Conservation (phyloP, 2,888 invertebrate species). For the Linyphia triangularis region DNA sequence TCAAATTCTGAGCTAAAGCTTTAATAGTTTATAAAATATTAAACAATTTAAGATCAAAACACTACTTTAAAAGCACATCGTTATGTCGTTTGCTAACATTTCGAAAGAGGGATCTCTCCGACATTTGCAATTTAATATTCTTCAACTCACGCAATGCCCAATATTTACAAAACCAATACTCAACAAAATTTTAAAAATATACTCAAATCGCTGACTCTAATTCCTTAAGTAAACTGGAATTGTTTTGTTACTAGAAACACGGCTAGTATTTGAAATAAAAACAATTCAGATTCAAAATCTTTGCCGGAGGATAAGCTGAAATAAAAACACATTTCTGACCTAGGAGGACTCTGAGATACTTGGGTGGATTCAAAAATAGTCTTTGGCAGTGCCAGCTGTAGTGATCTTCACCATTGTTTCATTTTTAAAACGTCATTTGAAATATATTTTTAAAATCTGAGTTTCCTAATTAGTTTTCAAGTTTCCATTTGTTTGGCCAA, state of each 20-base stretch:
- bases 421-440: not conserved
- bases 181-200: too few species aligned
- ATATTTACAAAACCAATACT: too few species aligned
- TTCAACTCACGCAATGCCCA: too few species aligned
- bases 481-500: not conserved
- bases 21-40: too few species aligned
- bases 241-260: constrained; percentile 13
- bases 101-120: too few species aligned
- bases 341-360: not conserved
- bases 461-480: not conserved
- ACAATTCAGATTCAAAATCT: not conserved
- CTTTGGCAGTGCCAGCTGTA: constrained; percentile 31
- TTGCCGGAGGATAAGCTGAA: not conserved
- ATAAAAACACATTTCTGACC: constrained; percentile 23
- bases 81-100: too few species aligned
- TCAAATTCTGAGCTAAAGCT: too few species aligned
- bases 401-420: not conserved
- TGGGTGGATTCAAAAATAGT: constrained; percentile 33
- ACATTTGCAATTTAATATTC: too few species aligned
- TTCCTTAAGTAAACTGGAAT: constrained; percentile 1
- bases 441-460: not conserved
- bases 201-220: too few species aligned
- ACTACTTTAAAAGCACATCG: too few species aligned
- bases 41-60: too few species aligned
- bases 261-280: constrained; percentile 18